Percentiles rank a stretch among this genome's conserved stretches.
Evolutionary conservation across 1,140 invertebrate genomes (phyloP).

Genomic region (Coenobita brevimanus): DNA sequence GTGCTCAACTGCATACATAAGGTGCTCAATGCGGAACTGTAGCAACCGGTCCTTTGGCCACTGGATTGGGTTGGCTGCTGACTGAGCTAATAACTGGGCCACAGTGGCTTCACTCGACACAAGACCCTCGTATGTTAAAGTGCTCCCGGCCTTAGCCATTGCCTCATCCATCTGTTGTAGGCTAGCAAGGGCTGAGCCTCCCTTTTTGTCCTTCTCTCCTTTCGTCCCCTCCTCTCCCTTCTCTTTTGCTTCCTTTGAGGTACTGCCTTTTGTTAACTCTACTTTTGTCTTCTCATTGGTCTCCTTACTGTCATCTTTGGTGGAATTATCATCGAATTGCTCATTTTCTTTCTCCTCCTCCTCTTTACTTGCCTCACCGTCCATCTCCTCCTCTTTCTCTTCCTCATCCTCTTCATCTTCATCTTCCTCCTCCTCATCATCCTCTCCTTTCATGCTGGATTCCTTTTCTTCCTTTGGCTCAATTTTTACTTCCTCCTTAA

Average conservation of each 20-base stretch:
- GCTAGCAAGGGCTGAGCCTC: slow-evolving; percentile 56
- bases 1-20: slow-evolving; percentile 69
- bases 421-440: not conserved
- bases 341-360: slow-evolving; percentile 33
- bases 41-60: slow-evolving; percentile 70
- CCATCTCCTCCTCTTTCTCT: slow-evolving; percentile 7
- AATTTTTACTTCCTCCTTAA: not conserved
- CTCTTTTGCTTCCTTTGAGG: slow-evolving; percentile 76
- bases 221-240: slow-evolving; percentile 74
- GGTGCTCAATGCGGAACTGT: slow-evolving; percentile 69
- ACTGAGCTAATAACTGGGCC: slow-evolving; percentile 70
- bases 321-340: not conserved
- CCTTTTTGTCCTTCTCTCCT: slow-evolving; percentile 15
- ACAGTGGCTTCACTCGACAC: slow-evolving; percentile 69
- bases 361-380: not conserved
- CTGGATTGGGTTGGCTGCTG: slow-evolving; percentile 70
- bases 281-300: slow-evolving; percentile 12
- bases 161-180: slow-evolving; percentile 71
- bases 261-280: slow-evolving; percentile 69
- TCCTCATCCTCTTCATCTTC: slow-evolving; percentile 5
- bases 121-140: slow-evolving; percentile 66
- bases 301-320: slow-evolving; percentile 29
- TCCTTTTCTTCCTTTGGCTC: not conserved
- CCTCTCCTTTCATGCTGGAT: not conserved
- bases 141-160: slow-evolving; percentile 68